Conservation (phyloP, 2,888 invertebrate genomes). For the Polietes domitor region DNA sequence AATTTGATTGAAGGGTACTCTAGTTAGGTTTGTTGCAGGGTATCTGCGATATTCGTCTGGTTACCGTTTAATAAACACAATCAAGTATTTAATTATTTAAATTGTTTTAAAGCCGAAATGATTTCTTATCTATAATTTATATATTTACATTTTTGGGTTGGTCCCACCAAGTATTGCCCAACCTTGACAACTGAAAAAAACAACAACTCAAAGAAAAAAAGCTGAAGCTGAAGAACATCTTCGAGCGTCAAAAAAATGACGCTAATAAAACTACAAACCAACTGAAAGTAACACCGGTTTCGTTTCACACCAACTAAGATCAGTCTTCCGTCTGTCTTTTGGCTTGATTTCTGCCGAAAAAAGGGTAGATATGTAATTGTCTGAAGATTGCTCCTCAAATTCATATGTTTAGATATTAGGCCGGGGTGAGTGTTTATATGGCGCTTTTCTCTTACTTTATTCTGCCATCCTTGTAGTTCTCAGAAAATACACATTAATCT, state of each 20-base stretch:
- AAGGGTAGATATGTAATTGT: too few relatives aligned
- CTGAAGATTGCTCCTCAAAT: too few relatives aligned
- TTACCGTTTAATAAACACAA: neutral
- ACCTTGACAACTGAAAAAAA: neutral
- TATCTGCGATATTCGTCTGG: too few relatives aligned
- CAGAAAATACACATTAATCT: too few relatives aligned
- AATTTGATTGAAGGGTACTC: too few relatives aligned
- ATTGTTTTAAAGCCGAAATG: neutral
- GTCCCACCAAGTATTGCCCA: neutral
- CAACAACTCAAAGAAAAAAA: neutral
- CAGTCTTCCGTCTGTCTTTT: too few relatives aligned
- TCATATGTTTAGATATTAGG: too few relatives aligned
- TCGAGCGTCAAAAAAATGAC: neutral
- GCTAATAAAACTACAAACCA: neutral
- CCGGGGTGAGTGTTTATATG: too few relatives aligned
- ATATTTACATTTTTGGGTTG: constrained; percentile 14
- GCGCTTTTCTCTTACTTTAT: too few relatives aligned
- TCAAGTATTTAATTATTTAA: neutral
- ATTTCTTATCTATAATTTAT: constrained; percentile 12
- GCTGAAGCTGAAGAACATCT: constrained; percentile 10
- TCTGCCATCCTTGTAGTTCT: too few relatives aligned
- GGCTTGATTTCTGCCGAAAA: too few relatives aligned
- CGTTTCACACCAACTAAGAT: neutral
- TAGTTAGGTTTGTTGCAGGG: too few relatives aligned
- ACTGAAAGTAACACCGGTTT: constrained; percentile 5